Conservation (phyloP, 2,888 invertebrate genomes). For the Catocala fraxini region DNA sequence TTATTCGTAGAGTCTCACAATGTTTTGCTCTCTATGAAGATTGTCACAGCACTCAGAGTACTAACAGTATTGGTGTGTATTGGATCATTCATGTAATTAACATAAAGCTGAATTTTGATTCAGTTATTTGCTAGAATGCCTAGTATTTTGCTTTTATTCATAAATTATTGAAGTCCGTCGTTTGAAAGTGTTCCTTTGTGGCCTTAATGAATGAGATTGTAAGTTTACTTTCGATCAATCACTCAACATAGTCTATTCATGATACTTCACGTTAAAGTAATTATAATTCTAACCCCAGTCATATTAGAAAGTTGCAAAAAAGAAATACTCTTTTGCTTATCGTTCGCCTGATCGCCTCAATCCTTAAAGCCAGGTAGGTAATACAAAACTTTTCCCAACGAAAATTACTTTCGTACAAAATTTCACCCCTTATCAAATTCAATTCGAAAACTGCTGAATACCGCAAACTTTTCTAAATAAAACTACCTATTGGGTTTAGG, state of each 20-base stretch:
- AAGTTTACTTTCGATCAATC: slow-evolving; percentile 4
- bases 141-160: too few relatives aligned
- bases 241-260: background rate
- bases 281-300: slow-evolving; percentile 16
- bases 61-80: too few relatives aligned
- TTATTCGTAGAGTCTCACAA: too few relatives aligned
- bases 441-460: slow-evolving; percentile 62
- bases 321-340: slow-evolving; percentile 56
- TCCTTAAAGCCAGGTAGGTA: slow-evolving; percentile 59
- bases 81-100: too few relatives aligned
- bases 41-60: too few relatives aligned
- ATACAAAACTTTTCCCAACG: slow-evolving; percentile 58
- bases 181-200: too few relatives aligned
- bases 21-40: too few relatives aligned
- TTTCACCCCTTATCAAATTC: slow-evolving; percentile 71
- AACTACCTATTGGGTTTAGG: slow-evolving; percentile 57
- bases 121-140: too few relatives aligned
- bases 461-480: slow-evolving; percentile 58
- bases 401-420: slow-evolving; percentile 67
- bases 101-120: too few relatives aligned
- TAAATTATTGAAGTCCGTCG: too few relatives aligned
- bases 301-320: slow-evolving; percentile 38
- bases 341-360: slow-evolving; percentile 56
- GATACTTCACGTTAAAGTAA: background rate
- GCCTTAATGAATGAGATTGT: background rate